These are phyloP conservation scores for Scaptomyza polygonia DNA, from an alignment of 2,888 invertebrate species.

Conservation along the genomic window DNA sequence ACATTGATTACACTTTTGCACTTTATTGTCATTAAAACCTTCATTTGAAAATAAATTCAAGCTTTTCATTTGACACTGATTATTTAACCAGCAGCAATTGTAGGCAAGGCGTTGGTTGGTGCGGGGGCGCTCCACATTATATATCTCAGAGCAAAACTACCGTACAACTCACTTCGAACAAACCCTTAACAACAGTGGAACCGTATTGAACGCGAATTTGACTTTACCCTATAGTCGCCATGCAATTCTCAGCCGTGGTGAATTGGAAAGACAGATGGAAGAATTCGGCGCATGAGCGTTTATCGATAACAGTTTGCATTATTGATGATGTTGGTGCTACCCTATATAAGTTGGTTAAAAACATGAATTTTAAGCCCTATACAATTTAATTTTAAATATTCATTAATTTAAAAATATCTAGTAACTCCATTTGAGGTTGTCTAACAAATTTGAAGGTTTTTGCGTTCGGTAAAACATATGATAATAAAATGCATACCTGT, in stretches of 20 bases:
- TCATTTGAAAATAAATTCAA: conserved; percentile 24
- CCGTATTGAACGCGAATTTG: conserved; percentile 75
- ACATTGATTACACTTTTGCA: conserved; percentile 50
- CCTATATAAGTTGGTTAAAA: background rate
- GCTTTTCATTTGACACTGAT: conserved; percentile 55
- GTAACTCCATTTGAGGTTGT: no score
- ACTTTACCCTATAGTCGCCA: conserved; percentile 65
- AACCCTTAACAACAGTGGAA: conserved; percentile 84
- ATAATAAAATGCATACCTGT: conserved; percentile 38
- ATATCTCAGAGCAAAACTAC: conserved; percentile 35
- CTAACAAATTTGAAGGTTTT: no score
- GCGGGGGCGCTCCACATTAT: conserved; percentile 52
- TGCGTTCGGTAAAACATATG: no score
- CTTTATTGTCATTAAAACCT: conserved; percentile 24
- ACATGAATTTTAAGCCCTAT: background rate
- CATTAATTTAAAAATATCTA: background rate
- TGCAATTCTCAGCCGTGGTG: conserved; percentile 59
- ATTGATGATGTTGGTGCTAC: conserved; percentile 11
- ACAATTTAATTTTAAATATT: background rate
- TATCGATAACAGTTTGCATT: conserved; percentile 39
- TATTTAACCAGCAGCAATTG: conserved; percentile 70
- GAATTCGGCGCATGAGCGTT: conserved; percentile 39
- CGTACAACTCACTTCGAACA: conserved; percentile 83
- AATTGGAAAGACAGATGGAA: conserved; percentile 52
- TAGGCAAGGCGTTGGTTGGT: conserved; percentile 19